Conservation (phyloP, 2,797 vertebrate species). For the Galago senegalensis region DNA sequence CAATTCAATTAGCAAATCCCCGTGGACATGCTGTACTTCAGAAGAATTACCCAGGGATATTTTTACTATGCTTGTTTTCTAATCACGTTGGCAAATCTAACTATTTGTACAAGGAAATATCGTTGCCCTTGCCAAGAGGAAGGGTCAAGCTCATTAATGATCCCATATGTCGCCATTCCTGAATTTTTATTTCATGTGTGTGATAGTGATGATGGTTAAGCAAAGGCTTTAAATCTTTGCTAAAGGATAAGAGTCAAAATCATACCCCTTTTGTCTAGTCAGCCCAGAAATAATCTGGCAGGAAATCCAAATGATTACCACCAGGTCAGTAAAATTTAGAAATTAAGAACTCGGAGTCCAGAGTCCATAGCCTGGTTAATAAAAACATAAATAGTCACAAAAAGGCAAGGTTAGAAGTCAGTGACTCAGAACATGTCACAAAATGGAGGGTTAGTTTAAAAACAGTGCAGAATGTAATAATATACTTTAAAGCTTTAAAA, state of each 20-base stretch:
- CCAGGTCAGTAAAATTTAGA: background rate
- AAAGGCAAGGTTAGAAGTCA: background rate
- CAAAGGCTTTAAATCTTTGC: constrained; percentile 53
- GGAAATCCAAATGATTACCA: background rate
- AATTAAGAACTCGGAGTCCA: constrained; percentile 22
- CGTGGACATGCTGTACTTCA: constrained; percentile 57
- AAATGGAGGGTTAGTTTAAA: background rate
- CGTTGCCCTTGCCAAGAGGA: constrained; percentile 66
- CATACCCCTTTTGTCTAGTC: background rate
- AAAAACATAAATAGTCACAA: background rate
- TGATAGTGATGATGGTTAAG: background rate
- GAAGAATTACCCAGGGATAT: constrained; percentile 54
- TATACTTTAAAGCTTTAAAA: background rate
- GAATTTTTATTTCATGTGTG: constrained; percentile 32
- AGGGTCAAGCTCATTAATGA: constrained; percentile 70
- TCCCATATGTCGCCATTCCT: constrained; percentile 37
- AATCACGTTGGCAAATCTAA: constrained; percentile 47
- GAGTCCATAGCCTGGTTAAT: background rate
- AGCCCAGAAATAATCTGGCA: background rate
- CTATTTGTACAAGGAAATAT: constrained; percentile 48
- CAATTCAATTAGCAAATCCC: constrained; percentile 83
- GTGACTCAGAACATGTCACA: background rate
- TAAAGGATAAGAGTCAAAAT: background rate
- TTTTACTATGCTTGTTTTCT: constrained; percentile 67
- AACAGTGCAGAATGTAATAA: background rate